These are phyloP conservation scores for Clarias batrachus DNA, from an alignment of 2,113 vertebrate species.

Conservation along the genomic window DNA sequence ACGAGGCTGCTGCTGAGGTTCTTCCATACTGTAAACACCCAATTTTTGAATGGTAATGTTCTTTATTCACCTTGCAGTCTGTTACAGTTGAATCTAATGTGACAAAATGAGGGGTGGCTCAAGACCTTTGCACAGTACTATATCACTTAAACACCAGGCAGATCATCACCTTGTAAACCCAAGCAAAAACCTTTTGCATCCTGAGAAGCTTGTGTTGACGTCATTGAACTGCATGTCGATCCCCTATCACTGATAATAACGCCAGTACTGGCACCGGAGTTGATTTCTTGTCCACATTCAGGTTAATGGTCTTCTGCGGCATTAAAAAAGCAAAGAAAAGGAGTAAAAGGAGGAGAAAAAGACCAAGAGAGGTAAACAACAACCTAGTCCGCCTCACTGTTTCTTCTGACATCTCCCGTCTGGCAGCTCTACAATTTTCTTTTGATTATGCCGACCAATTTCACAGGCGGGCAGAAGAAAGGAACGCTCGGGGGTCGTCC, in stretches of 20 bases:
- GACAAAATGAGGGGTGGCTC: too few species aligned
- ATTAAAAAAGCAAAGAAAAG: constrained; percentile 21
- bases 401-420: constrained; percentile 74
- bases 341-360: constrained; percentile 6
- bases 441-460: constrained; percentile 81
- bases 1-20: too few species aligned
- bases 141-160: constrained; percentile 13
- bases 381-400: constrained; percentile 44
- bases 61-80: too few species aligned
- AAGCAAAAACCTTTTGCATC: background rate
- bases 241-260: constrained; percentile 9
- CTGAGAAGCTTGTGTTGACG: background rate
- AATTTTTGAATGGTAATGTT: too few species aligned
- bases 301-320: constrained; percentile 23
- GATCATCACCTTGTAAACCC: background rate
- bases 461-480: constrained; percentile 62
- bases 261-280: background rate
- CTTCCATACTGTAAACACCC: too few species aligned
- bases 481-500: constrained; percentile 73
- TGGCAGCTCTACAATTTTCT: constrained; percentile 74
- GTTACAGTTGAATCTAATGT: too few species aligned
- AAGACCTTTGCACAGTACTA: too few species aligned
- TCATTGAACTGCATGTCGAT: constrained; percentile 10
- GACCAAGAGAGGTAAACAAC: constrained; percentile 56
- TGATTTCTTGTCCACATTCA: background rate